Percentiles rank a stretch among this genome's conserved stretches.
phyloP scores from a whole-genome alignment of 92 coral and sea anemone species.

The Blastomussa wellsi region DNA sequence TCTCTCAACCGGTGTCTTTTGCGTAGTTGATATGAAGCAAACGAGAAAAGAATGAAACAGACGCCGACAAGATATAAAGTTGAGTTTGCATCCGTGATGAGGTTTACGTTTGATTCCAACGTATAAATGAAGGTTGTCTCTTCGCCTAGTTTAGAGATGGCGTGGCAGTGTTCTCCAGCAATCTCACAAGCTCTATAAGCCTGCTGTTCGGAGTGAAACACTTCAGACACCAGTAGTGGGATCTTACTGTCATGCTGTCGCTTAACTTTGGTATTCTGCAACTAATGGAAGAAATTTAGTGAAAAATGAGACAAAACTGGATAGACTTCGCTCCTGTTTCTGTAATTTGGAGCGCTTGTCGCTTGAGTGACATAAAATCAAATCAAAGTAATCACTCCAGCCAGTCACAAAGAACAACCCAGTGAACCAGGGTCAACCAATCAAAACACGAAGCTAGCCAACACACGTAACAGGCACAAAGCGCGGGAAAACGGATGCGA shows the following conservation, averaged over 20 bases:
- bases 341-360: no score
- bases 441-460: no score
- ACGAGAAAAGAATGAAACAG: neutral
- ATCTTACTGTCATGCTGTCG: neutral
- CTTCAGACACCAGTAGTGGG: neutral
- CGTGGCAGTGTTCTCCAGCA: slow-evolving; percentile 15
- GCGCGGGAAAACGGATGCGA: no score
- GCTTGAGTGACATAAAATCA: no score
- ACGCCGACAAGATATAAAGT: slow-evolving; percentile 16
- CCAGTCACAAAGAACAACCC: no score
- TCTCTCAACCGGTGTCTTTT: neutral
- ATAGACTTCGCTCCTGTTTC: no score
- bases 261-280: neutral
- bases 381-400: no score
- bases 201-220: slow-evolving; percentile 18
- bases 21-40: neutral
- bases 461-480: no score
- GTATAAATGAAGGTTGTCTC: neutral
- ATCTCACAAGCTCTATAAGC: slow-evolving; percentile 29
- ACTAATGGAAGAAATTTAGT: no score
- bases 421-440: no score
- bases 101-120: slow-evolving; percentile 24
- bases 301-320: no score
- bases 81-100: slow-evolving; percentile 8
- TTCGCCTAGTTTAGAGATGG: slow-evolving; percentile 19